These are phyloP conservation scores for Listrodromus nycthemerus DNA, from an alignment of 2,888 invertebrate species.

Conservation along the genomic window DNA sequence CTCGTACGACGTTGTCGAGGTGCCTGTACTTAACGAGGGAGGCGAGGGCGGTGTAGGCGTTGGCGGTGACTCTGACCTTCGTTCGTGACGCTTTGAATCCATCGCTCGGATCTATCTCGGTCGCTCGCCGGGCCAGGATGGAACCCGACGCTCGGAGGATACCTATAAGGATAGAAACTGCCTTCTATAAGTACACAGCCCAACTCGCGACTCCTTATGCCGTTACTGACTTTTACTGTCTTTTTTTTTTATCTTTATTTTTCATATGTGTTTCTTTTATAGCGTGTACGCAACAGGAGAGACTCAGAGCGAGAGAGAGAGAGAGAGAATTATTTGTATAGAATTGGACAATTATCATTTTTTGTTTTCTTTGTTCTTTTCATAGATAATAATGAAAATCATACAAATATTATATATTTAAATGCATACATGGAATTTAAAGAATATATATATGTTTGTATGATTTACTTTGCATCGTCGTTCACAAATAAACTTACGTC, in stretches of 20 bases:
- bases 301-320: conserved; percentile 53
- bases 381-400: neutral
- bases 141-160: conserved; percentile 85
- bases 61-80: conserved; percentile 79
- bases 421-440: neutral
- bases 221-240: conserved; percentile 65
- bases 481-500: neutral
- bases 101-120: conserved; percentile 78
- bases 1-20: conserved; percentile 76
- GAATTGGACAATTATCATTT: conserved; percentile 37
- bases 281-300: conserved; percentile 37
- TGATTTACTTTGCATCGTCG: neutral
- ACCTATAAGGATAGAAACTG: conserved; percentile 90
- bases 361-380: neutral
- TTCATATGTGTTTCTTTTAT: conserved; percentile 15
- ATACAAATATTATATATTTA: conserved; percentile 10
- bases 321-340: neutral
- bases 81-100: conserved; percentile 86
- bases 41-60: conserved; percentile 81
- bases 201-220: conserved; percentile 72
- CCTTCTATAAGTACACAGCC: conserved; percentile 86
- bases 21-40: conserved; percentile 78
- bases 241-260: conserved; percentile 23
- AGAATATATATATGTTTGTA: neutral
- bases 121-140: conserved; percentile 86